These are phyloP conservation scores for Herminia tarsipennalis DNA, from an alignment of 2,888 invertebrate species.

Conservation along the genomic window DNA sequence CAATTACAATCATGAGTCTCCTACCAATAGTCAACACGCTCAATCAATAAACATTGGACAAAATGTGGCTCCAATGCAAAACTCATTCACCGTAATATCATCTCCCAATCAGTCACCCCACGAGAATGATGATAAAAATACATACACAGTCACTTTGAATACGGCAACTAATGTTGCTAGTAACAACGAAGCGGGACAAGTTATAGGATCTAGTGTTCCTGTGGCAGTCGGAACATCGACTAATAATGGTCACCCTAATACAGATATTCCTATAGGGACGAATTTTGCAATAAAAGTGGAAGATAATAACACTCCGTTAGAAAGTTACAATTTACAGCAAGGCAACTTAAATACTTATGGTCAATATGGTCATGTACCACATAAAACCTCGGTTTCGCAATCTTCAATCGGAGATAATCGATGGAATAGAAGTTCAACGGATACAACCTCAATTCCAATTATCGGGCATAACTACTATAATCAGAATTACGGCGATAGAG, in stretches of 20 bases:
- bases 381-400: conserved; percentile 46
- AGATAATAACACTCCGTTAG: conserved; percentile 65
- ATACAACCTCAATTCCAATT: conserved; percentile 39
- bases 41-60: conserved; percentile 24
- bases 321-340: conserved; percentile 65
- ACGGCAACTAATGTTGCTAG: conserved; percentile 72
- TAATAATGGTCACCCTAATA: conserved; percentile 64
- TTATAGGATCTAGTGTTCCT: conserved; percentile 71
- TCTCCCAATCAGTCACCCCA: conserved; percentile 61
- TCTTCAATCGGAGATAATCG: conserved; percentile 64
- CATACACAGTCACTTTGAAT: conserved; percentile 72
- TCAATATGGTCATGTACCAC: conserved; percentile 50
- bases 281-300: conserved; percentile 81
- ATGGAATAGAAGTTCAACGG: conserved; percentile 68
- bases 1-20: conserved; percentile 48
- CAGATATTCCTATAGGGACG: conserved; percentile 80
- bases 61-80: conserved; percentile 30
- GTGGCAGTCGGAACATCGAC: conserved; percentile 63
- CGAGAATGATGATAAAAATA: conserved; percentile 55
- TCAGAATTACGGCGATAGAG: conserved; percentile 39
- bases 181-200: conserved; percentile 61
- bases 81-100: conserved; percentile 50
- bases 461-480: conserved; percentile 40
- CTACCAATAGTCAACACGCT: conserved; percentile 18
- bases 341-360: conserved; percentile 55